phyloP scores from a whole-genome alignment of 2,888 invertebrate species.

The Colletes collaris region DNA sequence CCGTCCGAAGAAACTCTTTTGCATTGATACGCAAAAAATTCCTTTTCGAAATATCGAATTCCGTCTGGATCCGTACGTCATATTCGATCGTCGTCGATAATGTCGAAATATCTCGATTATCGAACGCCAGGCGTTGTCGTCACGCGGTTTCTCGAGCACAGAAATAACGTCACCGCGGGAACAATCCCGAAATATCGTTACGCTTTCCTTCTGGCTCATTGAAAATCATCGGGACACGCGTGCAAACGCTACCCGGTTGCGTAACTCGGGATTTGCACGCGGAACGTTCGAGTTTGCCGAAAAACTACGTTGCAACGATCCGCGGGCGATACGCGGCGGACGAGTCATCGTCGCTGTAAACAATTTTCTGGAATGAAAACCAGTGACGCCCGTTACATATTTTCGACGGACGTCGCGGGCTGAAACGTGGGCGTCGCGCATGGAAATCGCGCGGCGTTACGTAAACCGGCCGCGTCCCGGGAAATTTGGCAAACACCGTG shows the following conservation, averaged over 20 bases:
- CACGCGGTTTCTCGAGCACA: neutral
- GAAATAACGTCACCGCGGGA: conserved; percentile 2
- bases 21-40: too few relatives aligned
- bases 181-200: conserved; percentile 5
- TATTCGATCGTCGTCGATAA: too few relatives aligned
- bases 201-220: neutral
- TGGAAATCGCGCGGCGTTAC: conserved; percentile 31
- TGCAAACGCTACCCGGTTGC: neutral
- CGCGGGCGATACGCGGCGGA: neutral
- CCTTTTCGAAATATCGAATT: too few relatives aligned
- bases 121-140: neutral
- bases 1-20: too few relatives aligned
- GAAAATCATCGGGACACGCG: neutral
- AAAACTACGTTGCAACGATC: too few relatives aligned
- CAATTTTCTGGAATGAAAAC: neutral
- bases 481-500: conserved; percentile 34
- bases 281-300: neutral
- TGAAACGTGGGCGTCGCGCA: conserved; percentile 21
- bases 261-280: conserved; percentile 3
- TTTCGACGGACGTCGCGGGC: neutral
- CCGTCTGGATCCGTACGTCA: too few relatives aligned
- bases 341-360: conserved; percentile 7
- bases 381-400: neutral
- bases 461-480: conserved; percentile 24
- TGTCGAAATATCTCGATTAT: too few relatives aligned